Conservation (phyloP, 2,797 vertebrate genomes). For the Enteromius anoplus region DNA sequence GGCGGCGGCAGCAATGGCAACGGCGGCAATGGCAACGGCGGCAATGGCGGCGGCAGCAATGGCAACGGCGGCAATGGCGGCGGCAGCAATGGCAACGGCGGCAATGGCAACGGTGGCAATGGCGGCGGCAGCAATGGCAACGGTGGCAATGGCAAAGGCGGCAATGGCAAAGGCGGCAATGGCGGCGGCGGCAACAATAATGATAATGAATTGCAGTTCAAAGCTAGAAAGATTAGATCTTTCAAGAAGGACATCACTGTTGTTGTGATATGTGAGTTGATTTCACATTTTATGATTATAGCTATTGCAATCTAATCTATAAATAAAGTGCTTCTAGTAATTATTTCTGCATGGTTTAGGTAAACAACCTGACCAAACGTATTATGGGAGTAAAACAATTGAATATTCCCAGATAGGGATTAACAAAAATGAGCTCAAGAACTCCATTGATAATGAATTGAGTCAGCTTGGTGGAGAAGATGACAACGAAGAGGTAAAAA, state of each 20-base stretch:
- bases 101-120: too few relatives aligned
- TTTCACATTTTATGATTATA: neutral
- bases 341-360: conserved; percentile 10
- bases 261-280: neutral
- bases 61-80: too few relatives aligned
- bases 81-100: too few relatives aligned
- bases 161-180: too few relatives aligned
- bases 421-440: neutral
- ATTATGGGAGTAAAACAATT: rapidly evolving
- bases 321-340: neutral
- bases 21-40: too few relatives aligned
- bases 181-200: neutral
- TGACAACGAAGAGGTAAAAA: conserved; percentile 13
- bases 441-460: neutral
- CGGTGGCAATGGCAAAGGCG: too few relatives aligned
- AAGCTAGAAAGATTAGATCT: neutral
- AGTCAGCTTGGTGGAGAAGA: rapidly evolving
- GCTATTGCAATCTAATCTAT: neutral
- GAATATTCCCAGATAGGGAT: rapidly evolving
- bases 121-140: too few relatives aligned
- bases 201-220: rapidly evolving
- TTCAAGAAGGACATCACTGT: neutral
- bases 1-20: too few relatives aligned
- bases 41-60: too few relatives aligned
- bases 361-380: rapidly evolving